These are phyloP conservation scores for Eumerus sabulonum DNA, from an alignment of 2,888 invertebrate genomes.

Conservation along the genomic window DNA sequence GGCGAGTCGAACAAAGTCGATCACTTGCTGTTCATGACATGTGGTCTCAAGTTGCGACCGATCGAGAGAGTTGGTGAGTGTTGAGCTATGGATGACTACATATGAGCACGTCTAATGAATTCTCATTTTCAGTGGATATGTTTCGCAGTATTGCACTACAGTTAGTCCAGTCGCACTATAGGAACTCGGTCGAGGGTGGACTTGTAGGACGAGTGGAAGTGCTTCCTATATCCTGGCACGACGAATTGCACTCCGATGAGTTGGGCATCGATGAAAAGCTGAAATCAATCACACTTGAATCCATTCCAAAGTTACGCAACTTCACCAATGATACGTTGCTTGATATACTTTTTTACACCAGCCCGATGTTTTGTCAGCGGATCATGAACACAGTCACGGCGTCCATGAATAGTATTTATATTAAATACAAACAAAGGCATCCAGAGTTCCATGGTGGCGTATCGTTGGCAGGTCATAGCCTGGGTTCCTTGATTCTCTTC, in stretches of 20 bases:
- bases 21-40: constrained; percentile 93
- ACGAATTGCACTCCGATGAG: constrained; percentile 91
- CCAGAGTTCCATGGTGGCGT: constrained; percentile 90
- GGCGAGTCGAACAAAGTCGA: constrained; percentile 88
- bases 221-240: constrained; percentile 96
- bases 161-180: constrained; percentile 92
- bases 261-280: constrained; percentile 93
- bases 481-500: constrained; percentile 96
- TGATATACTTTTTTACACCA: constrained; percentile 96
- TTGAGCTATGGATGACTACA: not conserved
- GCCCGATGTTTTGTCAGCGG: constrained; percentile 93
- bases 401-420: constrained; percentile 91
- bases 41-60: constrained; percentile 92
- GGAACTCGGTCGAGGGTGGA: constrained; percentile 87
- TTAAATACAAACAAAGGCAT: constrained; percentile 88
- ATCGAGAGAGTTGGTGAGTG: constrained; percentile 95
- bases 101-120: constrained; percentile 75
- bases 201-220: constrained; percentile 92
- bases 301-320: constrained; percentile 91
- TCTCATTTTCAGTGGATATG: constrained; percentile 87
- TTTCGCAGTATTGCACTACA: constrained; percentile 90
- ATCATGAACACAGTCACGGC: constrained; percentile 93
- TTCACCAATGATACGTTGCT: constrained; percentile 97
- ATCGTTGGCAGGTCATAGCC: constrained; percentile 94
- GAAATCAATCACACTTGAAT: constrained; percentile 91